Conservation (phyloP, 1,140 invertebrate genomes). For the Bilobella aurantiaca region DNA sequence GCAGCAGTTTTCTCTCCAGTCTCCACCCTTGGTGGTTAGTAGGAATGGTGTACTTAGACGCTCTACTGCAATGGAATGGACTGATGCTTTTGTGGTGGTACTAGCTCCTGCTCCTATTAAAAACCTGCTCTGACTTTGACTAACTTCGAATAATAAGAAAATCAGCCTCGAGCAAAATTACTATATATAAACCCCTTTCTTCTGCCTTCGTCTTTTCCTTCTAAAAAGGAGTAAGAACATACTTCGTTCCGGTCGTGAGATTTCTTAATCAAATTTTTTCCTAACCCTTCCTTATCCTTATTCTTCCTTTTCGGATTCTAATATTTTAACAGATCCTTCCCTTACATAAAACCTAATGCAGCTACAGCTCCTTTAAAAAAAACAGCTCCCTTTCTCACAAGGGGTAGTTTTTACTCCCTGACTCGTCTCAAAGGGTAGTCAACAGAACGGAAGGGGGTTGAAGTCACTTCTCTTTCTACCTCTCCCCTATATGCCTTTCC, state of each 20-base stretch:
- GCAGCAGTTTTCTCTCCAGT: too few relatives aligned
- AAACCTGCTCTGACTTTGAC: constrained; percentile 9
- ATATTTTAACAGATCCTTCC: background rate
- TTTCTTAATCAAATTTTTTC: constrained; percentile 8
- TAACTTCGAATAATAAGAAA: background rate
- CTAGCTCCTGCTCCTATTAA: background rate
- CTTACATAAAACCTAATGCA: background rate
- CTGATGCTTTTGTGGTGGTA: background rate
- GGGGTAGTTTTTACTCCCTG: background rate
- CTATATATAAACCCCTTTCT: background rate
- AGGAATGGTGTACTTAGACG: too few relatives aligned
- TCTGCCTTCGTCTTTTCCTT: background rate
- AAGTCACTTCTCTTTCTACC: background rate
- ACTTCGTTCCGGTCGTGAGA: constrained; percentile 9
- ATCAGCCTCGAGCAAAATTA: background rate
- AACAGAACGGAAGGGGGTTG: background rate
- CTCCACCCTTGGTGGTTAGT: too few relatives aligned
- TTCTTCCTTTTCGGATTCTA: constrained; percentile 5
- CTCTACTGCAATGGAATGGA: too few relatives aligned
- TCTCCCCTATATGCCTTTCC: too few relatives aligned
- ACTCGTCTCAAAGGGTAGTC: background rate
- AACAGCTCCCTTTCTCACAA: too few relatives aligned
- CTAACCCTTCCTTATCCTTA: background rate
- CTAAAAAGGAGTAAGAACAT: constrained; percentile 8
- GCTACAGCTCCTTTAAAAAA: too few relatives aligned